Base-by-base conservation (phyloP, 1,140 invertebrate genomes). In the Venturia canescens region DNA sequence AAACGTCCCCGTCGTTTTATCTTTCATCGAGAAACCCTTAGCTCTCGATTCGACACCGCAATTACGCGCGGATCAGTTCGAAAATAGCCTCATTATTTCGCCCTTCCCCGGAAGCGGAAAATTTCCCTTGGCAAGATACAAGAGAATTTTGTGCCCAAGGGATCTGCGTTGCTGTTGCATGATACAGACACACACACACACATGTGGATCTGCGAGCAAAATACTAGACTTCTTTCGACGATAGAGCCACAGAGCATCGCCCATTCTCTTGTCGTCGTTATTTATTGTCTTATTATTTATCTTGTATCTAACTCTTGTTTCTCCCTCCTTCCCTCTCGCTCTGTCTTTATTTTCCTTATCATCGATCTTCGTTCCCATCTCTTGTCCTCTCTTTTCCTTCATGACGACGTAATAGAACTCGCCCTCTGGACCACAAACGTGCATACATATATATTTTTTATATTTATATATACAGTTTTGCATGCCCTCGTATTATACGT, bases 221-320 rank as follows among this genome's bases (percentile, higher is more conserved):
- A 53, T 53, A n/a, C n/a, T 53, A 60, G 57, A 60, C 16, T 23
- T 60, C 57, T 60, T 26, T 50, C 70, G 57, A 18, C 29, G 26
- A 76, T 44, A 76, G 74, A 76, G 53, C 18, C n/a, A 60, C 21
- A 23, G 79, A 80, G 79, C 71, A 82, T 76, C 26, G 77, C 80
- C 34, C 67, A 80, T 82, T 82, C 81, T 82, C 81, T 80, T 82
- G 81, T 82, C 81, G 72, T 78, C 71, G 76, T 82, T 82, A 82
- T 82, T 80, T 80, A 83, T 83, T 83, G 81, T 80, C 81, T 83
- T 83, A 83, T 83, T 83, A 83, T 83, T 80, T 83, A 83, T 80
- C 82, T 80, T 80, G 79, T 83, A 83, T 79, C 80, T 79, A 27
- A 60, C 78, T 50, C 66, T 63, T 63, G 11, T 63, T 48, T 31